phyloP scores from a whole-genome alignment of 2,113 vertebrate genomes.

The Larimichthys polyactis region DNA sequence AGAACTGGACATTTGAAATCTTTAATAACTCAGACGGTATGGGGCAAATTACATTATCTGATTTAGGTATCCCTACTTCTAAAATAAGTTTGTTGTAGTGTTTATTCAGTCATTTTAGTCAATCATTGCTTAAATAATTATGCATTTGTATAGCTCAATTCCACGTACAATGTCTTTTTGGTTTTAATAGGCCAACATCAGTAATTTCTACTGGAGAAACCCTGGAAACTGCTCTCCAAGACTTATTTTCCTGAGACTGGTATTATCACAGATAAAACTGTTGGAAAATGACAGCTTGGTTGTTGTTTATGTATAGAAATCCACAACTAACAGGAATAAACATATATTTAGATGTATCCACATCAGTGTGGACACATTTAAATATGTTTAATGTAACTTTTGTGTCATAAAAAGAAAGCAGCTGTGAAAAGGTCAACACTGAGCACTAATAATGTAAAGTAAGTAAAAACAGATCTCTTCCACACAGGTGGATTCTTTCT shows the following conservation, averaged over 20 bases:
- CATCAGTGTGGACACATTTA: neutral
- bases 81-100: too few relatives aligned
- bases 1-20: neutral
- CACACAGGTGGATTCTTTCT: neutral
- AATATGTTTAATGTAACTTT: too few relatives aligned
- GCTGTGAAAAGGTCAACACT: neutral
- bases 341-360: neutral
- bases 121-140: too few relatives aligned
- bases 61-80: neutral
- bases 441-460: neutral
- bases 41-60: neutral
- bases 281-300: neutral
- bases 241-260: neutral
- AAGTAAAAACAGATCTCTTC: slow-evolving; percentile 1
- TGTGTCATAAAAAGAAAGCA: neutral
- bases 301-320: neutral
- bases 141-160: neutral
- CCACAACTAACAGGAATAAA: neutral
- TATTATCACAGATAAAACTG: neutral
- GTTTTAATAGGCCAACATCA: neutral
- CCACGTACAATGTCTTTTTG: neutral
- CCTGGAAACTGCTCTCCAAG: neutral
- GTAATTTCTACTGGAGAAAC: neutral
- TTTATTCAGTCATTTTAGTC: too few relatives aligned
- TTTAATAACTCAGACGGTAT: neutral